Percentiles rank a stretch among this genome's conserved stretches.
Evolutionary conservation across 2,797 vertebrate genomes (phyloP).

Genomic region (Mus caroli): DNA sequence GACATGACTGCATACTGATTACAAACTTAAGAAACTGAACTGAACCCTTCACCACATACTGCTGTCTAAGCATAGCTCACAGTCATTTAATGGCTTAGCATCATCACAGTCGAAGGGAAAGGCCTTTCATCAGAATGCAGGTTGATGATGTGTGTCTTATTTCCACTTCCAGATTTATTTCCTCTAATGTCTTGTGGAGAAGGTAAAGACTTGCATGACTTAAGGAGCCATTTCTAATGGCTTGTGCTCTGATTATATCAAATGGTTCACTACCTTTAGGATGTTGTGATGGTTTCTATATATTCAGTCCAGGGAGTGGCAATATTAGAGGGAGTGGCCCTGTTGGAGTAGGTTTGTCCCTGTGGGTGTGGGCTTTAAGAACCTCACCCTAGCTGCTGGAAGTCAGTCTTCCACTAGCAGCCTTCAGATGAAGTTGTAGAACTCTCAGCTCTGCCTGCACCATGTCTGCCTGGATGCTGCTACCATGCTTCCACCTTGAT

Average conservation of each 20-base stretch:
- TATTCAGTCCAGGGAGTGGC: no score
- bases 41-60: not conserved
- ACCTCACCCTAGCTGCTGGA: no score
- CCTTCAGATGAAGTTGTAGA: no score
- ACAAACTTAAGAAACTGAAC: not conserved
- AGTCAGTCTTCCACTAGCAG: no score
- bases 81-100: not conserved
- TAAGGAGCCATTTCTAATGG: not conserved
- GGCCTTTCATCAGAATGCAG: not conserved
- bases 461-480: no score
- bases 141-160: not conserved
- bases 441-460: no score
- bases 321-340: no score
- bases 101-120: not conserved
- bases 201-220: not conserved
- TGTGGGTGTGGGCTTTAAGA: no score
- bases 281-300: no score
- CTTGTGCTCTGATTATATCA: not conserved
- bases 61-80: not conserved
- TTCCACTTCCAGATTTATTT: not conserved
- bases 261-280: not conserved
- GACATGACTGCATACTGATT: not conserved
- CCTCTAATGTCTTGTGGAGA: not conserved
- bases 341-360: no score
- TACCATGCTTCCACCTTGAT: no score